Base-by-base conservation (phyloP, 2,888 invertebrate genomes). In the Eupeodes luniger region DNA sequence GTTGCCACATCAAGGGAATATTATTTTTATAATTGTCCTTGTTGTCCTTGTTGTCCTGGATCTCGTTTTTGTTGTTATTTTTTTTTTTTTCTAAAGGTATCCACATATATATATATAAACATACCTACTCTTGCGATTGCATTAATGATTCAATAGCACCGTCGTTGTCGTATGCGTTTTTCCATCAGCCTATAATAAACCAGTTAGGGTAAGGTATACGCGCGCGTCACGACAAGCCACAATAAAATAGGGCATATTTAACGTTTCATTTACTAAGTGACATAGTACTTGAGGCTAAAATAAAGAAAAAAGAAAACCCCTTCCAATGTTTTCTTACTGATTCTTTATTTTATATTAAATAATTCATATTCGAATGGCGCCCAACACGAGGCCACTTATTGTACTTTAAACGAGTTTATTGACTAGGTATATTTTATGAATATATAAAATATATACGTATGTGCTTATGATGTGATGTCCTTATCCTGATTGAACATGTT, bases 21-120 rank as follows among this genome's bases (percentile, higher is more conserved):
- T 80, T 70, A 76, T 79, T 61, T 72, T 79, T 62, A 75, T 78
- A 86, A 75, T 82, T 83, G 70, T 62, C 75, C 75, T 76, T 76
- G 79, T 82, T 83, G 70, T 62, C 75, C 75, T 76, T 76, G 79
- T 80, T 70, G 57, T 69, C 62, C 61, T 74, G 67, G 34, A 74
- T 62, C 57, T 49, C n/a, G 6, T 47, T 19, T n/a, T 61, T 55
- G 40, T 9, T 40, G 40, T 7, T 72, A 16, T 72, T 11, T 36
- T 62, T 61, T 79, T 27, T 53, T 61, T 12, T 4, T 27, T 27
- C 27, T 27, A 27, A 27, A 27, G 27, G 40, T 40, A 9, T 40
- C 5, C 40, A 0, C 4, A 40, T 9, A 5, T 4, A 40, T 40
- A 5, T 40, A 40, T 40, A 7, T 40, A 40, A 40, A 7, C 7